Evolutionary conservation across 2,113 vertebrate genomes (phyloP), one percentile per base, ranked within the genome.

Genomic region (Ictalurus punctatus): DNA sequence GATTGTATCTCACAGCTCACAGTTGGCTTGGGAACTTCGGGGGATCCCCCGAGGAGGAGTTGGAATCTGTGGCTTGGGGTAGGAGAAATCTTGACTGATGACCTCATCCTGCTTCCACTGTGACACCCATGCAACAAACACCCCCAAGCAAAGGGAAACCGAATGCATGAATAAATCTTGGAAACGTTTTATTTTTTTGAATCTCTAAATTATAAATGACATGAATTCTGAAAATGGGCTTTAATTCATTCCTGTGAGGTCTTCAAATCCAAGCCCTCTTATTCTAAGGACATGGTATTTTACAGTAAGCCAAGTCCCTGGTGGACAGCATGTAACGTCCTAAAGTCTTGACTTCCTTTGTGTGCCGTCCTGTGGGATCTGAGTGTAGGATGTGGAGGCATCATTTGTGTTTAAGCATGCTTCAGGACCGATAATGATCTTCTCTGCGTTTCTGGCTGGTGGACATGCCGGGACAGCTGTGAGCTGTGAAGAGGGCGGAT

Each of bases 401-500:
- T 91, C 58, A 34, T 76, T 87, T 89, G 83, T 63, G 44, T 89
- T 74, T 34, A 52, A 83, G 86, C 86, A 78, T 48, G 56, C 69
- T 84, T 88, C 87, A 84, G 37, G 63, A 85, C 44, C 21, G 74
- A 58, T 87, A 87, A 88, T 86, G 74, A 90, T 67, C 81, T 92
- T 61, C 81, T 92, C 79, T 86, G 74, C 82, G 54, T 59, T 87
- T 86, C 74, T 54, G 54, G 40, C 81, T 44, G 14, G 59, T 63
- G 87, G 87, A 91, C 81, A 89, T 83, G 48, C 52, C 5, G 30
- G 79, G 85, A 89, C 89, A 92, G 91, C 91, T 92, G 91, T 89
- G 83, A 5, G 44, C 6, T 48, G 83, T 86, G 84, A 81, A 89
- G 76, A 69, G 84, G 73, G 86, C 52, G 78, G 90, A 88, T 86